Base-by-base conservation (phyloP, 2,113 vertebrate species). In the Ptilorrhoa leucosticta region DNA sequence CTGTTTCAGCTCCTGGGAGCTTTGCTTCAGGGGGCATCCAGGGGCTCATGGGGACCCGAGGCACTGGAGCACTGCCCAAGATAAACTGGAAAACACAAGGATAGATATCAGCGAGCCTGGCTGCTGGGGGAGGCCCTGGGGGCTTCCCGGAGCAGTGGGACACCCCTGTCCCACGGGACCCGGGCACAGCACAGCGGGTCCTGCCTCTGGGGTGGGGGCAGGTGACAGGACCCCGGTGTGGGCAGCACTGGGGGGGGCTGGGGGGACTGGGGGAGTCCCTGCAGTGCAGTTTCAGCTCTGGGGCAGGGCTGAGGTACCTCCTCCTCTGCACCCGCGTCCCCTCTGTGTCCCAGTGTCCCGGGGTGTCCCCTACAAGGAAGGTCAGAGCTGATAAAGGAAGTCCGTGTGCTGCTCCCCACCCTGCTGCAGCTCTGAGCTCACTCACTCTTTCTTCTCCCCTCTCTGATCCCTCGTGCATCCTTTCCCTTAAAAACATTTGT, bases 371-470 rank as follows among this genome's bases (percentile, higher is more conserved):
- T 37, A 0, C 1, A 16, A 3, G 61, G 65, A 68, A 69, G 70
- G 66, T 70, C 64, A 53, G 71, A 70, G 77, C 48, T 1, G 9
- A 14, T 51, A 57, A 40, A 45, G 77, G 54, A 77, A 82, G 37
- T 50, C 15, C 0, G 0, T 7, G 40, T 35, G 51, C 69, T 91
- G 57, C 27, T 57, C 21, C 66, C n/a, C 12, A 15, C 28, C n/a
- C 58, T 3, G 4, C 44, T 27, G 68, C 7, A 0, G 17, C 72
- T 69, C 66, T 0, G 0, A 76, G 24, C 40, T 4, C 3, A 18
- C 22, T 66, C 6, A 1, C 45, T 26, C 31, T 86, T 64, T 61
- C 77, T 90, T 72, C 54, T 90, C 37, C 22, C 5, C 15, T n/a
- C 31, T 21, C 57, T 53, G 51, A 40, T 51, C 31, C 56, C 13